These are phyloP conservation scores for Acrocephalus kingi DNA, from an alignment of 2,113 vertebrate genomes.

Conservation along the genomic window DNA sequence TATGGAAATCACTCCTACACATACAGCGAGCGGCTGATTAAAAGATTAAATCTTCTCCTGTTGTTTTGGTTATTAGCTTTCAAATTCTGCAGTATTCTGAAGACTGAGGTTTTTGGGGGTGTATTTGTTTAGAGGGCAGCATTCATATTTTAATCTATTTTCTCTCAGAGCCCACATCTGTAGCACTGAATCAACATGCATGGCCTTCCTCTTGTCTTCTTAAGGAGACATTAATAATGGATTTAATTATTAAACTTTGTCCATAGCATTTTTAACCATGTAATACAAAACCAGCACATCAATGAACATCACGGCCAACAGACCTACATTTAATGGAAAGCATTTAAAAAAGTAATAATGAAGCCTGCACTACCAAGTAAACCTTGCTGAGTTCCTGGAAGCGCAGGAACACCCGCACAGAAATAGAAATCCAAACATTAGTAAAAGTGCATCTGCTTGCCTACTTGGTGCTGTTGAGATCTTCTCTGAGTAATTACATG, in stretches of 20 bases:
- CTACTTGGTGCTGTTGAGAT: not conserved
- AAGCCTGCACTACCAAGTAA: conserved; percentile 35
- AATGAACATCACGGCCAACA: not conserved
- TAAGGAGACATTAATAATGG: conserved; percentile 48
- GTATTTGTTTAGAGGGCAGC: not conserved
- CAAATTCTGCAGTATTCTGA: not conserved
- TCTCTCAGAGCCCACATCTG: not conserved
- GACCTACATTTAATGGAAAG: conserved; percentile 36
- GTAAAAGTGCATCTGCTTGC: not conserved
- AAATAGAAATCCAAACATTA: conserved; percentile 27
- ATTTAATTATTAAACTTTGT: conserved; percentile 61
- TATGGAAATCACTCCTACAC: not conserved
- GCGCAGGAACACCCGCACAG: not conserved
- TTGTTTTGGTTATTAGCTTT: not conserved
- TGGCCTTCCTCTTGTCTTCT: not conserved
- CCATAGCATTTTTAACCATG: conserved; percentile 27
- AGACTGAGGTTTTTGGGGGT: not conserved
- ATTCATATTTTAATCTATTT: not conserved
- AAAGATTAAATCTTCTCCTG: not conserved
- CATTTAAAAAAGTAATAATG: not conserved
- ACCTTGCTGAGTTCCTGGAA: conserved; percentile 50
- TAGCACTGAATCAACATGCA: conserved; percentile 13
- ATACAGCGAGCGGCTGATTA: not conserved
- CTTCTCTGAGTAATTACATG: not conserved
- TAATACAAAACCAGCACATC: conserved; percentile 53